Conservation (phyloP, 2,888 invertebrate genomes). For the Drosophila borealis region DNA sequence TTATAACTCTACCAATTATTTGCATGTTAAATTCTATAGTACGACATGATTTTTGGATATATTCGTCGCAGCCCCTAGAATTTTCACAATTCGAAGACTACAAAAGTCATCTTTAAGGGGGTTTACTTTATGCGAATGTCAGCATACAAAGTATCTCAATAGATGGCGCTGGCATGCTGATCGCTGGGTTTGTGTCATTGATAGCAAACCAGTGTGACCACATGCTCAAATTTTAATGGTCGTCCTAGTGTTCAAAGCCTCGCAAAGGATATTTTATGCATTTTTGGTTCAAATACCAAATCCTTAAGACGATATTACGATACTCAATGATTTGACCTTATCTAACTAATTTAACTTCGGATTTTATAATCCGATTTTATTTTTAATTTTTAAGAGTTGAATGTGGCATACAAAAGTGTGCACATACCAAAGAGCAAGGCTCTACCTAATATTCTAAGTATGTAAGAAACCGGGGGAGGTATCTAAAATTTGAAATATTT, state of each 20-base stretch:
- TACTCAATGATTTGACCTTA: background rate
- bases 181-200: slow-evolving; percentile 38
- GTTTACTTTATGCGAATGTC: background rate
- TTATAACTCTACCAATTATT: too few species aligned
- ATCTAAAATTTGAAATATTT: background rate
- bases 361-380: too few species aligned
- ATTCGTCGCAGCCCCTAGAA: too few species aligned
- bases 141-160: background rate
- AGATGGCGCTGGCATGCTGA: slow-evolving; percentile 34
- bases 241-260: background rate
- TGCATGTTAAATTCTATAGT: too few species aligned
- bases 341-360: too few species aligned
- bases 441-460: too few species aligned
- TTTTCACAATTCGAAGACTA: too few species aligned
- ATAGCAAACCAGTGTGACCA: slow-evolving; percentile 18
- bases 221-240: background rate
- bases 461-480: too few species aligned
- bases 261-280: background rate
- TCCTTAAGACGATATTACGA: background rate
- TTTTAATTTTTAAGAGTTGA: too few species aligned
- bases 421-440: too few species aligned
- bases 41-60: too few species aligned
- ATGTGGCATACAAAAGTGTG: too few species aligned
- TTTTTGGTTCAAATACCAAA: background rate
- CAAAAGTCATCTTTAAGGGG: background rate